phyloP scores from a whole-genome alignment of 2,797 vertebrate genomes.

The Sciurus vulgaris region DNA sequence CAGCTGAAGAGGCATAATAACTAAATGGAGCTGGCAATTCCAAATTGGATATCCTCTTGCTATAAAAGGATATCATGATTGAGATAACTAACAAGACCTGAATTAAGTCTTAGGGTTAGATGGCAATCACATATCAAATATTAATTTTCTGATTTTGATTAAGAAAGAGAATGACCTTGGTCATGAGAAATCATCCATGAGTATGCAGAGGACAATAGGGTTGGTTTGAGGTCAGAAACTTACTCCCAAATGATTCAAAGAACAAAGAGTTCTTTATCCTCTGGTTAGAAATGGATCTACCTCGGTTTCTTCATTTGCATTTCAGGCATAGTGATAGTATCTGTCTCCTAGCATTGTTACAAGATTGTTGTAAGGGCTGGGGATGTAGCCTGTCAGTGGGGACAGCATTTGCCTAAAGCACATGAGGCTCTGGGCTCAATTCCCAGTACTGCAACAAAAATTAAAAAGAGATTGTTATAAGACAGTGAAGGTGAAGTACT shows the following conservation, averaged over 20 bases:
- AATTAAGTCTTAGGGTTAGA: background rate
- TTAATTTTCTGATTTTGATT: background rate
- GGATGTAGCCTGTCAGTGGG: too few species aligned
- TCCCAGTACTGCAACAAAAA: too few species aligned
- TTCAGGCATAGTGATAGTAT: background rate
- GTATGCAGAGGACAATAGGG: background rate
- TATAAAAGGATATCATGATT: background rate
- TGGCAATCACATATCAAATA: background rate
- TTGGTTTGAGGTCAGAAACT: background rate
- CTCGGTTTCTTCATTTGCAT: background rate
- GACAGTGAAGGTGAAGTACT: background rate
- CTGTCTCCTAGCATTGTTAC: background rate
- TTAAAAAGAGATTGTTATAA: background rate
- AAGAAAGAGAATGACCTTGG: background rate
- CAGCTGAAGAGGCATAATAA: background rate
- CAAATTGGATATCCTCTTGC: background rate
- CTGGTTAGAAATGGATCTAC: background rate
- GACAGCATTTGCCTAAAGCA: too few species aligned
- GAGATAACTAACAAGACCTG: background rate
- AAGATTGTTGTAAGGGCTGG: background rate
- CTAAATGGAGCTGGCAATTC: background rate
- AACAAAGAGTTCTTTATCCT: background rate
- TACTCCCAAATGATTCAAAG: background rate
- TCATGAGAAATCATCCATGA: background rate
- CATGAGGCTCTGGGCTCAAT: too few species aligned